phyloP scores from a whole-genome alignment of 2,888 invertebrate species.

The Mesopsocus fuscifrons region DNA sequence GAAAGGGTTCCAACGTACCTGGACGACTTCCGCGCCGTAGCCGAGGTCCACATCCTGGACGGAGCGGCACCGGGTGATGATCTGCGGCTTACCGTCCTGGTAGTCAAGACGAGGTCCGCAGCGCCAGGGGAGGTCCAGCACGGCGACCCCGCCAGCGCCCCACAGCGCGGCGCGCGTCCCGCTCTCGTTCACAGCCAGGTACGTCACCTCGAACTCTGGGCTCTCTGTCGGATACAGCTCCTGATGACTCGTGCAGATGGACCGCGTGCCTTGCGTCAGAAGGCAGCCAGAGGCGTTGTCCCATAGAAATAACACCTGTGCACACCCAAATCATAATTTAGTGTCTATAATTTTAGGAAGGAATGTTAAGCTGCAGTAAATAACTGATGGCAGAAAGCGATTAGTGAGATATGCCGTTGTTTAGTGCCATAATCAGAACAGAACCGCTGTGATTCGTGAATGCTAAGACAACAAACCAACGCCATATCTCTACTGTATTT shows the following conservation, averaged over 20 bases:
- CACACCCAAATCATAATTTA: not conserved
- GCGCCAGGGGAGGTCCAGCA: constrained; percentile 49
- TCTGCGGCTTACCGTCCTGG: constrained; percentile 43
- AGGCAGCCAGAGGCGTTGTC: not conserved
- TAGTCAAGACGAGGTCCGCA: constrained; percentile 50
- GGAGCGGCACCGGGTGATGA: constrained; percentile 48
- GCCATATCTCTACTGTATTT: no score
- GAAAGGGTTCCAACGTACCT: constrained; percentile 73
- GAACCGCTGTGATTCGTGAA: no score
- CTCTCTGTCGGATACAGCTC: constrained; percentile 34
- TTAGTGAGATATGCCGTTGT: no score
- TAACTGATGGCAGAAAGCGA: no score
- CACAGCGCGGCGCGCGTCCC: constrained; percentile 47
- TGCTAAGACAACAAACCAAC: no score
- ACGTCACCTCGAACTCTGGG: constrained; percentile 48
- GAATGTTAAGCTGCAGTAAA: no score
- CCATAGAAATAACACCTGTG: not conserved
- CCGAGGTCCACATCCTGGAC: constrained; percentile 30
- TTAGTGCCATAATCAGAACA: no score
- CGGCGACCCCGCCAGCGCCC: constrained; percentile 47
- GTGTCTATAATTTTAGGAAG: not conserved
- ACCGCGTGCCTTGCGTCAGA: not conserved
- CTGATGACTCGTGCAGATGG: not conserved
- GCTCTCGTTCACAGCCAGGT: constrained; percentile 40
- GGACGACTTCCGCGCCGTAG: constrained; percentile 46